Conservation (phyloP, 2,888 invertebrate genomes). For the Melinopterus prodromus region DNA sequence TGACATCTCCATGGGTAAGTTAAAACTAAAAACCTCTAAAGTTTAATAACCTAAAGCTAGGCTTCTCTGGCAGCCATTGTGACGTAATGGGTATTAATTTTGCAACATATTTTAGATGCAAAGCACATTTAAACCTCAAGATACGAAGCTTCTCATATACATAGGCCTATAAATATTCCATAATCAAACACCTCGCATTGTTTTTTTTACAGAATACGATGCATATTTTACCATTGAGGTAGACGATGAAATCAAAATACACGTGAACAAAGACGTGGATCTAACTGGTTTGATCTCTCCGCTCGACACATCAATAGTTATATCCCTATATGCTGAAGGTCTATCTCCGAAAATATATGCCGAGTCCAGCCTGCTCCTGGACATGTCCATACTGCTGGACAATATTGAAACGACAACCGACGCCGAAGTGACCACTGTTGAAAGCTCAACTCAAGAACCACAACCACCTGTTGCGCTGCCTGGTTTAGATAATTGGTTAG, state of each 20-base stretch:
- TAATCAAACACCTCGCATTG: not conserved
- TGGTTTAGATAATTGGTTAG: not conserved
- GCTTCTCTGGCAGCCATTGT: too few species aligned
- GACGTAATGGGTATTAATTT: too few species aligned
- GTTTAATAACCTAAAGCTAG: not conserved
- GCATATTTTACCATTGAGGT: not conserved
- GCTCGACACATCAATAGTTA: not conserved
- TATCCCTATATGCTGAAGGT: constrained; percentile 13
- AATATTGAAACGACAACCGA: not conserved
- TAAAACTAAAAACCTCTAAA: not conserved
- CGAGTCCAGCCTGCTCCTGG: constrained; percentile 8
- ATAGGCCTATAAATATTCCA: not conserved
- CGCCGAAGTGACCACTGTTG: not conserved
- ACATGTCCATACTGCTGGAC: constrained; percentile 8
- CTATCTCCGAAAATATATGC: constrained; percentile 15
- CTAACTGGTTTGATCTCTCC: not conserved
- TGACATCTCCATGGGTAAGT: constrained; percentile 23
- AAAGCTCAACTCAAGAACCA: constrained; percentile 7
- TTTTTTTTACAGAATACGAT: constrained; percentile 17
- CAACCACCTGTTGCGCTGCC: not conserved
- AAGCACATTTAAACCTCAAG: too few species aligned
- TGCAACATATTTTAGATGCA: too few species aligned
- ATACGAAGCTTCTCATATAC: too few species aligned
- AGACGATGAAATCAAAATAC: constrained; percentile 16
- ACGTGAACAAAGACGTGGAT: not conserved